These are phyloP conservation scores for Sphenopsis melanotis DNA, from an alignment of 2,797 vertebrate genomes.

Conservation along the genomic window DNA sequence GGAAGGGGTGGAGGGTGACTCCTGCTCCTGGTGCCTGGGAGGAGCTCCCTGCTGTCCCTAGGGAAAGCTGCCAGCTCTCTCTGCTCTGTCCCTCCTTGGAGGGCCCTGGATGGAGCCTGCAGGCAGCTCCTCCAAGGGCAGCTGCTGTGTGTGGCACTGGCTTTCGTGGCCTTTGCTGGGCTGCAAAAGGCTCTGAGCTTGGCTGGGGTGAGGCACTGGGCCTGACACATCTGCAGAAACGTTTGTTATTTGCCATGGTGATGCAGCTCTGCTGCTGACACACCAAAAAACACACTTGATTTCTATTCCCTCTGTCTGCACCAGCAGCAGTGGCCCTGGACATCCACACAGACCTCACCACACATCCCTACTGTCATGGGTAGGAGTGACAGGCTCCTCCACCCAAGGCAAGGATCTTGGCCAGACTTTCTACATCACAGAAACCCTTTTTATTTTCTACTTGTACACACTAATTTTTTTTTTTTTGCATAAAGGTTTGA, in stretches of 20 bases:
- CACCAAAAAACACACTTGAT: neutral
- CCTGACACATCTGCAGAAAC: neutral
- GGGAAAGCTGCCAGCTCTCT: neutral
- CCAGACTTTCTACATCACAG: neutral
- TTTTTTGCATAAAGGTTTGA: neutral
- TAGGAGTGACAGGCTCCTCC: neutral
- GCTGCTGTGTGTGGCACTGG: neutral
- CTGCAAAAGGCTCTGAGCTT: neutral
- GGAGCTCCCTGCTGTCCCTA: neutral
- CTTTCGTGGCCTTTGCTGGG: fast-evolving
- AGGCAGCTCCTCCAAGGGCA: neutral
- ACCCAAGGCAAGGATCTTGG: neutral
- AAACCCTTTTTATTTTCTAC: neutral
- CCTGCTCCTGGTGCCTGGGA: fast-evolving
- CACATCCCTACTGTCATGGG: fast-evolving
- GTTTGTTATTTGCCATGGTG: neutral
- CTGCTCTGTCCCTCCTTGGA: fast-evolving
- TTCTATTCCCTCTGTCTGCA: neutral
- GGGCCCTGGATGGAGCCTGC: neutral
- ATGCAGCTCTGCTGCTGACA: neutral
- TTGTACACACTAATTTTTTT: neutral
- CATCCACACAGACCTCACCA: neutral
- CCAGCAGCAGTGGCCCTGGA: neutral
- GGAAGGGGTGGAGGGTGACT: neutral
- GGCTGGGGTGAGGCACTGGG: fast-evolving